Evolutionary conservation across 2,113 vertebrate species (phyloP), one percentile per base, ranked within the genome.

Genomic region (Paramormyrops kingsleyae): DNA sequence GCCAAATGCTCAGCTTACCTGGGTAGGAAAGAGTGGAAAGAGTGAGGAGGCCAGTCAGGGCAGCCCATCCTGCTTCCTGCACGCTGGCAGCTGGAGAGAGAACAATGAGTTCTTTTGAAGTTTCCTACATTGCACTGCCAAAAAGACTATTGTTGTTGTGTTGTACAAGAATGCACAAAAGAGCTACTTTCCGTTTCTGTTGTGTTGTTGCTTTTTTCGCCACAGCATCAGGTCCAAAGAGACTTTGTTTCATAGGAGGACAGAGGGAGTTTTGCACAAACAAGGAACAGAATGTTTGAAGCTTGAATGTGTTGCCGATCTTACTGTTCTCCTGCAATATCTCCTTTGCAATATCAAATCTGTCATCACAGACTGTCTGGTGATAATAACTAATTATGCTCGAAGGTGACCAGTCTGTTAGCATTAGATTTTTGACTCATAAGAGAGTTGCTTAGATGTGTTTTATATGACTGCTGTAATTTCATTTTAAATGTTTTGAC

Each of bases 61-160:
- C 31, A 53, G 35, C 5, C n/a, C 9, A 4, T 59, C 12, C 6
- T 17, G 4, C 24, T 56, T 62, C 21, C 27, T 17, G n/a, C 42
- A 39, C 24, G 8, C 13, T n/a, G 15, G 53, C 44, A 27, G 44
- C 49, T 6, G 15, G 31, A 44, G 88, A 49, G 42, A 88, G 42
- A 31, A 49, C 52, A 80, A 52, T 27, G 80, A 88, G 87, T 89
- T 52, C 52, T 12, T 50, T 50, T 52, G 8, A 56, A 88, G 50
- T 31, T 19, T 39, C 31, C 46, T 39, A 53, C 27, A 87, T 89
- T 91, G 85, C 90, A 91, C 91, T 90, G 89, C 90, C 90, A 91
- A 91, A 91, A 87, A 47, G 86, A 66, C 83, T 42, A 83, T 52
- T 88, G 35, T 90, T 83, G 77, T 89, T 70, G 15, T 90, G 50